Percentiles rank a stretch among this genome's conserved stretches.
phyloP scores from a whole-genome alignment of 92 coral and sea anemone genomes.

The Hydrozoanthus gracilis region DNA sequence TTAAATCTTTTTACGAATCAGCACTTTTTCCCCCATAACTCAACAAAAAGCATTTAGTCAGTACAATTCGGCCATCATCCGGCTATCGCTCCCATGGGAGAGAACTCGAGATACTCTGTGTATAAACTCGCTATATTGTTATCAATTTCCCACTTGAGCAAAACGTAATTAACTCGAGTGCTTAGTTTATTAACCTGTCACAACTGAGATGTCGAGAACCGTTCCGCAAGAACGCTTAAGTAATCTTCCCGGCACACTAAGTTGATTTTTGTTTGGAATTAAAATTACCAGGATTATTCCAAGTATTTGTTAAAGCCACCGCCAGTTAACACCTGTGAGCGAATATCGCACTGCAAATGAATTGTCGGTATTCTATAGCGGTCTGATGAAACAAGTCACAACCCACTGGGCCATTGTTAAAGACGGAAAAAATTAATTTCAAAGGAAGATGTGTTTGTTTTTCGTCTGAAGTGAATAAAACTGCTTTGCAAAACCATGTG shows the following conservation, averaged over 20 bases:
- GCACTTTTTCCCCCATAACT: too few species aligned
- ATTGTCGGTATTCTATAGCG: neutral
- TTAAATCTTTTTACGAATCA: too few species aligned
- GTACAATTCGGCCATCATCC: too few species aligned
- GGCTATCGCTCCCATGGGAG: too few species aligned
- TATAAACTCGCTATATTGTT: too few species aligned
- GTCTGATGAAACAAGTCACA: neutral
- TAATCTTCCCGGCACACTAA: neutral
- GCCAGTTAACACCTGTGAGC: neutral
- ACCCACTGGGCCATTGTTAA: constrained; percentile 9
- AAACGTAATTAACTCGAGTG: neutral
- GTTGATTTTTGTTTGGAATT: constrained; percentile 6
- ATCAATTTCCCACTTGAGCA: neutral
- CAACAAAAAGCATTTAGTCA: too few species aligned
- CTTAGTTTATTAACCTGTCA: neutral
- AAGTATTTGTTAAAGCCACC: neutral
- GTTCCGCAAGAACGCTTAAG: neutral
- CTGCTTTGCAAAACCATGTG: neutral
- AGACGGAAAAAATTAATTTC: neutral
- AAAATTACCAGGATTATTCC: neutral
- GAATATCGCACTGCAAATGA: neutral
- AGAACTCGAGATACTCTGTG: too few species aligned
- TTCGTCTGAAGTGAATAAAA: neutral
- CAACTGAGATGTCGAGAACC: neutral
- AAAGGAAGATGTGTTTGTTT: neutral